Evolutionary conservation across 2,888 invertebrate species (phyloP).

Genomic region (Hypsopygia costalis): DNA sequence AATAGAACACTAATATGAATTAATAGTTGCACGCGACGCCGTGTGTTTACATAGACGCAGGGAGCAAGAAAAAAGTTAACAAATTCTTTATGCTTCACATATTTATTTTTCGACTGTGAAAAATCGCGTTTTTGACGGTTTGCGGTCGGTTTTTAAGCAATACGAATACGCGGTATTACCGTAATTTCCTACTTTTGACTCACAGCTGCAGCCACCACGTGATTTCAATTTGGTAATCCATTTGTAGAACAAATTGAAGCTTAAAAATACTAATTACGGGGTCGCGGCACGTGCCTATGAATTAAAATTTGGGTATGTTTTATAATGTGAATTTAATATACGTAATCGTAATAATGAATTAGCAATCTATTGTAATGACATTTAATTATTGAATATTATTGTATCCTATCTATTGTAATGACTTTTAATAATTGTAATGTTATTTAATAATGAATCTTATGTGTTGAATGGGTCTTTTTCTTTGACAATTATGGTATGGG

Average conservation of each 20-base stretch:
- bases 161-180: slow-evolving; percentile 71
- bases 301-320: too few species aligned
- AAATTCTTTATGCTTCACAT: slow-evolving; percentile 54
- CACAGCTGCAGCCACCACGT: slow-evolving; percentile 61
- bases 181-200: slow-evolving; percentile 48
- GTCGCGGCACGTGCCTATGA: background rate
- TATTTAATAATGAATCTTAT: too few species aligned
- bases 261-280: slow-evolving; percentile 15
- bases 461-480: too few species aligned
- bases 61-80: slow-evolving; percentile 37
- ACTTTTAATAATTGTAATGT: too few species aligned
- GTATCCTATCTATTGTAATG: too few species aligned
- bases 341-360: too few species aligned
- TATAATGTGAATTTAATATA: too few species aligned
- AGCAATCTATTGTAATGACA: too few species aligned
- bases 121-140: slow-evolving; percentile 69
- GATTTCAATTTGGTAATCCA: slow-evolving; percentile 53
- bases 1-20: slow-evolving; percentile 68
- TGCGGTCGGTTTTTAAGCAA: slow-evolving; percentile 68
- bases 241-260: slow-evolving; percentile 45
- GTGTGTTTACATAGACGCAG: slow-evolving; percentile 27
- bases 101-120: slow-evolving; percentile 74
- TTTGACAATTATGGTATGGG: too few species aligned
- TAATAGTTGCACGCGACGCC: slow-evolving; percentile 49
- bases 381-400: too few species aligned